Base-by-base conservation (phyloP, 2,888 invertebrate species). In the Pristionchus fissidentatus region DNA sequence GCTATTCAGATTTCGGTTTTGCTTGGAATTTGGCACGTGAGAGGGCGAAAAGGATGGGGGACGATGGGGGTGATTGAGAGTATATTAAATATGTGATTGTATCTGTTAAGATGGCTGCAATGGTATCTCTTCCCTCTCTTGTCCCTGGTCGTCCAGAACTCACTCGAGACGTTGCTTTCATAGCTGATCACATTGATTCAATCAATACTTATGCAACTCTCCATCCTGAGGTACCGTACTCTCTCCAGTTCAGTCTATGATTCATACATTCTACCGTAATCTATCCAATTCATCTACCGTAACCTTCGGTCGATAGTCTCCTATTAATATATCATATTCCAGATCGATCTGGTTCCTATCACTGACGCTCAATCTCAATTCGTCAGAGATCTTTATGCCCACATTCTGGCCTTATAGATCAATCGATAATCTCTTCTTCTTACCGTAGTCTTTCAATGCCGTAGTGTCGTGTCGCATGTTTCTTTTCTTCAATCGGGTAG, bases 361-460 rank as follows among this genome's bases (percentile, higher is more conserved):
- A 81, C 62, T 19, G 81, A 81, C 8, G 43, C 52, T 62, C 81
- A 81, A 60, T 29, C 62, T 22, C 81, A 81, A 57, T 81, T 81
- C 81, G 38, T 81, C 5, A 15, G 32, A 29, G 81, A 81, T 41
- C 66, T 81, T 8, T 32, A 81, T 57, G 81, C 81, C n/a, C 81
- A 81, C 29, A 81, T 81, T 19, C 8, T 26, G 7, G 81, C 81
- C 7, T 22, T 81, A 10, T 81, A 49, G 46, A 26, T 79, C 79
- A 26, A 29, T 62, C 29, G 8, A 26, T 32, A 29, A 62, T 32
- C 32, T 62, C 29, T 32, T 62, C 62, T 29, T 73, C 70, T 73
- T n/a, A 22, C 70, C 41, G 62, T 62, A 62, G 29, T 32, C 29
- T 15, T 62, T 29, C 26, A 19, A 32, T 62, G 4, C 62, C 62